These are phyloP conservation scores for Zosterops lateralis DNA, from an alignment of 2,113 vertebrate genomes.

Conservation along the genomic window DNA sequence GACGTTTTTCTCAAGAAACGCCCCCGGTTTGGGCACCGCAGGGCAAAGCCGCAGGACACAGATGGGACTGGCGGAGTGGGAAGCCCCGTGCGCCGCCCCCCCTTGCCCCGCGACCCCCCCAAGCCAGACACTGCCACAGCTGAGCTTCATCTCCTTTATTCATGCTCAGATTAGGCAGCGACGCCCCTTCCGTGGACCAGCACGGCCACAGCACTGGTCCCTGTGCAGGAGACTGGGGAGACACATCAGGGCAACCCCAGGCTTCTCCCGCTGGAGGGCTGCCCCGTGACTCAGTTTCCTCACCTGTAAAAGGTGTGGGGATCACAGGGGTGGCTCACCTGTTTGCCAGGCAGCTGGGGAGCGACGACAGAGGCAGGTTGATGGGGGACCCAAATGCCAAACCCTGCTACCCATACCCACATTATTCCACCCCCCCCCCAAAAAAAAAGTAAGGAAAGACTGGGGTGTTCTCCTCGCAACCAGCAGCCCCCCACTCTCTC, in stretches of 20 bases:
- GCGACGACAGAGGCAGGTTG: background rate
- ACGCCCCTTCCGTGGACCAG: background rate
- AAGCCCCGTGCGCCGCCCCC: background rate
- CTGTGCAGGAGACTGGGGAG: background rate
- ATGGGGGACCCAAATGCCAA: background rate
- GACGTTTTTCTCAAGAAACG: conserved; percentile 31
- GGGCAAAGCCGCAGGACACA: background rate
- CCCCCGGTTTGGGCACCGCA: background rate
- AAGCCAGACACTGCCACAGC: background rate
- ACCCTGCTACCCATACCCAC: background rate
- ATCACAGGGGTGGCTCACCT: background rate
- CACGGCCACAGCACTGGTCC: background rate
- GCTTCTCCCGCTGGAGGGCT: background rate
- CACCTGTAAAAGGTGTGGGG: background rate
- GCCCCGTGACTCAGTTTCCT: background rate
- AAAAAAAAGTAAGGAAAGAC: background rate
- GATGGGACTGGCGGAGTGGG: background rate
- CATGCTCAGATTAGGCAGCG: accelerated
- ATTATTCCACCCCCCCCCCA: background rate
- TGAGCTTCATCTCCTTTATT: background rate
- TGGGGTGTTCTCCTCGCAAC: background rate
- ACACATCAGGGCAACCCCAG: background rate
- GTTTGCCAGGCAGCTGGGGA: background rate
- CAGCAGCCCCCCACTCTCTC: no score
- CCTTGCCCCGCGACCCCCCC: accelerated